Base-by-base conservation (phyloP, 2,113 vertebrate species). In the Amphilophus citrinellus region DNA sequence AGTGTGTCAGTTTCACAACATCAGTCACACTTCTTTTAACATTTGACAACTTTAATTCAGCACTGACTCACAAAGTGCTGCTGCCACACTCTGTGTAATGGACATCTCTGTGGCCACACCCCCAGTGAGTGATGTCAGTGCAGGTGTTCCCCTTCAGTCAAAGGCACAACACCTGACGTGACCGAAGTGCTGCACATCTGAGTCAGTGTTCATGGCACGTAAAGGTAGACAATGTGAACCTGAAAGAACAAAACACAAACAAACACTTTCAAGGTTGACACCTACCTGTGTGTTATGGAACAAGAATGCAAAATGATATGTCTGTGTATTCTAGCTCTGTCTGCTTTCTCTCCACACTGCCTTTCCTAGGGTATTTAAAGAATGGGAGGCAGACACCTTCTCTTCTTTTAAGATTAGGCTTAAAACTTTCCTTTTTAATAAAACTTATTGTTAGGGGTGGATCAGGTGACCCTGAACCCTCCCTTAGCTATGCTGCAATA, bases 81-180 rank as follows among this genome's bases (percentile, higher is more conserved):
- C 30, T n/a, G 20, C 65, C 37, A 15, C 13, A 6, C 50, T 24
- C 11, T 61, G 8, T 24, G 58, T 3, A 53, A 73, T 32, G 6
- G 9, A 3, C n/a, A 42, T 77, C 3, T 15, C 1, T 15, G 4
- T 79, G 86, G 60, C 79, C 76, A 59, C 79, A 1, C 77, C 86
- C 71, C 42, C 65, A 6, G 5, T 2, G 24, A 80, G 44, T 81
- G 84, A 84, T 66, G 50, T 87, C 79, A 83, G 60, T 80, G 7
- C 82, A 92, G 88, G 88, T 88, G 88, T 68, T 78, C n/a, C 22
- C 30, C 18, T 3, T 73, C 73, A 75, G 63, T 71, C 56, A 81
- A 22, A 73, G 10, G 18, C 8, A 60, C 39, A 44, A 89, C 81
- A 88, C 62, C 90, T 77, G 84, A 39, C 24, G 62, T 61, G 76